These are phyloP conservation scores for Delichon dasypus DNA, from an alignment of 2,797 vertebrate genomes.

Conservation along the genomic window DNA sequence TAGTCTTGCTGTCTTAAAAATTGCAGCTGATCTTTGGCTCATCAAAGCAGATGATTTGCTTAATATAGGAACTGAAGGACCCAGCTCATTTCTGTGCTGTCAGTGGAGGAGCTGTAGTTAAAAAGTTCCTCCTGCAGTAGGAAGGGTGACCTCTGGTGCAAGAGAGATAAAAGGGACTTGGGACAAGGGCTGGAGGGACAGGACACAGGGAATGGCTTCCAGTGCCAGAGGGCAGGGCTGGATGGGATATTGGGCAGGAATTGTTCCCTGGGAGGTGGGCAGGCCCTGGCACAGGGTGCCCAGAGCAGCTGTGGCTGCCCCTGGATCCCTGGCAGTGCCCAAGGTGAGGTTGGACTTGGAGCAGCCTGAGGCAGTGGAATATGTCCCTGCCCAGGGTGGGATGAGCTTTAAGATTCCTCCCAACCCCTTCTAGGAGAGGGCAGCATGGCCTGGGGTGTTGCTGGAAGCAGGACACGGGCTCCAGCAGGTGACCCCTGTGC, in stretches of 20 bases:
- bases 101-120: background rate
- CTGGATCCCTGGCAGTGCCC: background rate
- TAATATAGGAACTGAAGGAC: background rate
- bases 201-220: background rate
- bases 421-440: background rate
- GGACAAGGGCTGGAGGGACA: background rate
- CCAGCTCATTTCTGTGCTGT: background rate
- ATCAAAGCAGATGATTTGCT: constrained; percentile 18
- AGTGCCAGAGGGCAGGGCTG: rapidly evolving
- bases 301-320: background rate
- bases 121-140: background rate
- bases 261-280: background rate
- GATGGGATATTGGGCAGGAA: background rate
- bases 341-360: background rate
- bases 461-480: background rate
- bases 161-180: background rate
- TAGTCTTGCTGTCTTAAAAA: constrained; percentile 39
- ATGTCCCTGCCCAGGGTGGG: background rate
- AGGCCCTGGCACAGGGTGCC: background rate
- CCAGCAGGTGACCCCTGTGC: background rate
- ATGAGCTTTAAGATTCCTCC: background rate
- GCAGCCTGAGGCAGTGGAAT: background rate
- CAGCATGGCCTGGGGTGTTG: rapidly evolving
- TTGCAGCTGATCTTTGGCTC: constrained; percentile 19
- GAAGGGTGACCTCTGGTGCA: background rate